Percentiles rank a stretch among this genome's conserved stretches.
Evolutionary conservation across 2,888 invertebrate species (phyloP).

Genomic region (Hanleya hanleyi): DNA sequence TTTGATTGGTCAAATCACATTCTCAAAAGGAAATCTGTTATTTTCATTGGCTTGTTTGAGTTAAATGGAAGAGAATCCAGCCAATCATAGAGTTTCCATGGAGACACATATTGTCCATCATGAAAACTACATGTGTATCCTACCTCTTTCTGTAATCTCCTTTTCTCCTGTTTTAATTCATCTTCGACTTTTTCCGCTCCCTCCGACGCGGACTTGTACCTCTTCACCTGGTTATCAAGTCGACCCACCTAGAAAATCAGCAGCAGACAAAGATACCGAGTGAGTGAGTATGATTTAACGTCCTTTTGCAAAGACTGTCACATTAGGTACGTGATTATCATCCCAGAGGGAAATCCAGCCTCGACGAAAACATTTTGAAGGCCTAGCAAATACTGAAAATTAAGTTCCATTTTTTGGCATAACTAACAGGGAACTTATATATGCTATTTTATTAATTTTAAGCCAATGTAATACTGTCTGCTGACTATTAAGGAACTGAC

Average conservation of each 20-base stretch:
- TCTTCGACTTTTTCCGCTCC: constrained; percentile 95
- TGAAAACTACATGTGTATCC: background rate
- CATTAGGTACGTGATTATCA: too few species aligned
- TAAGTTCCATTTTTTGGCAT: too few species aligned
- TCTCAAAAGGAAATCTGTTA: background rate
- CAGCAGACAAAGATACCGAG: background rate
- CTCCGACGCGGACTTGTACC: constrained; percentile 93
- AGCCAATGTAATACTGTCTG: too few species aligned
- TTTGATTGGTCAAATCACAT: background rate
- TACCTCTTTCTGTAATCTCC: constrained; percentile 96
- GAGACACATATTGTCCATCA: background rate
- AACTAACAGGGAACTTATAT: too few species aligned
- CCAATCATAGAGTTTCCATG: background rate
- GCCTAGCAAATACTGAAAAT: too few species aligned
- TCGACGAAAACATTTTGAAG: too few species aligned
- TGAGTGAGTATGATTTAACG: too few species aligned
- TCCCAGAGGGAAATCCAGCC: too few species aligned
- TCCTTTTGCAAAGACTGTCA: too few species aligned
- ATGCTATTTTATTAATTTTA: too few species aligned
- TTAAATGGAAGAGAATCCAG: background rate
- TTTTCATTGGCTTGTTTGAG: background rate
- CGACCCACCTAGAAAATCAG: constrained; percentile 81
- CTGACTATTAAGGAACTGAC: too few species aligned
- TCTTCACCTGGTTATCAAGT: constrained; percentile 95
- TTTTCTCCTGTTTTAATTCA: constrained; percentile 93